A percentile compares a stretch with the other conserved stretches of the same genome.
These are phyloP conservation scores for Chaetodon auriga DNA, from an alignment of 2,113 vertebrate genomes.

Conservation along the genomic window DNA sequence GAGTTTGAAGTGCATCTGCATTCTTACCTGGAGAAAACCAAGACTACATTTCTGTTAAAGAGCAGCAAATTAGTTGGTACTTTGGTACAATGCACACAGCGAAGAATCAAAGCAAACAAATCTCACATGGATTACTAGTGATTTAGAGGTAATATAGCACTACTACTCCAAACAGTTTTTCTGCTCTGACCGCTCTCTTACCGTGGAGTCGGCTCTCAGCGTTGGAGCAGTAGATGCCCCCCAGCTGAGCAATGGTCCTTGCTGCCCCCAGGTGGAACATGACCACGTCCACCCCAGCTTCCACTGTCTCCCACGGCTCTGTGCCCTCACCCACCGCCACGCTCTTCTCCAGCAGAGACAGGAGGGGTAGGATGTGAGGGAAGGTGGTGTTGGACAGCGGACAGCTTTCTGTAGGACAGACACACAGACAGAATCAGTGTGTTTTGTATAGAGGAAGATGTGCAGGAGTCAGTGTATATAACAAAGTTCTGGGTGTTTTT, in stretches of 20 bases:
- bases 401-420: conserved; percentile 85
- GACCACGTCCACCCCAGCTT: conserved; percentile 89
- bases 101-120: too few species aligned
- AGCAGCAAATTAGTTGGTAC: too few species aligned
- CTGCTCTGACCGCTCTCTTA: conserved; percentile 58
- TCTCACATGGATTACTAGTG: too few species aligned
- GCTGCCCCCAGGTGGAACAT: conserved; percentile 94
- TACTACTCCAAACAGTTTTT: too few species aligned
- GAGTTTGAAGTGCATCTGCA: too few species aligned
- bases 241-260: conserved; percentile 90
- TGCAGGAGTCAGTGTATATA: background rate
- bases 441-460: background rate
- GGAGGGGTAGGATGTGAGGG: conserved; percentile 92
- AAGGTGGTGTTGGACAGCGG: conserved; percentile 90
- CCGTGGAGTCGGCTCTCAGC: conserved; percentile 91
- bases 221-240: conserved; percentile 90
- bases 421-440: background rate
- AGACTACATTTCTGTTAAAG: too few species aligned
- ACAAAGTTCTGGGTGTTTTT: background rate
- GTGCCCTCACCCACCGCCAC: conserved; percentile 80
- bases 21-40: too few species aligned
- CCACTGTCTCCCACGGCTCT: conserved; percentile 90
- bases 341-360: conserved; percentile 91
- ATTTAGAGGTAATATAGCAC: too few species aligned
- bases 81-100: too few species aligned